Evolutionary conservation across 1,140 invertebrate genomes (phyloP), one percentile per base, ranked within the genome.

Genomic region (Paramacrobiotus metropolitanus): DNA sequence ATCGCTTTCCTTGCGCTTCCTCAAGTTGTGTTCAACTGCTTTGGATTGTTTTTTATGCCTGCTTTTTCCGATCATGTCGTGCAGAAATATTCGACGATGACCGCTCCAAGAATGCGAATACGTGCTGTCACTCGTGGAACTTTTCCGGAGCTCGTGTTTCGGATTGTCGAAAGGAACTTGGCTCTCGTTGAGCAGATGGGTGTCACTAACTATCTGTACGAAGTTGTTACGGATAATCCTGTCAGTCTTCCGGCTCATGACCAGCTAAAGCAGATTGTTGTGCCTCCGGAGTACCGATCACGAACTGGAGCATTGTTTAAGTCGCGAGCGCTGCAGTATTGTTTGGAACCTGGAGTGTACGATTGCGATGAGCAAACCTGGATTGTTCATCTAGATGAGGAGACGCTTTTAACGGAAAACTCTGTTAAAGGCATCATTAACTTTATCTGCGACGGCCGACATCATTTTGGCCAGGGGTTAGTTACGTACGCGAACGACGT

Each of bases 351-450:
- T 67, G 82, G 82, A 66, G 82, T 90, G 1, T 93, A 92, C 73
- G 80, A 87, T 65, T 71, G 94, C 18, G 80, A 80, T 21, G 88
- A 93, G 68, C 82, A 80, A 65, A 92, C 96, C 71, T 97, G 90
- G 90, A 86, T 98, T 67, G 89, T 97, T 1, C 93, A 97, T 76
- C 76, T 97, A 21, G 93, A 98, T 71, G 93, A 97, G 75, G 93
- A 97, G 73, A 96, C 93, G 0, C 71, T 97, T 30, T 74, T 97
- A 1, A 96, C 92, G 2, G 86, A 90, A 68, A 90, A 93, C 71
- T 84, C 86, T 24, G 80, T 80, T 1, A 67, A 55, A 34, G 93
- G 93, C 15, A 89, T 97, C 66, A 74, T 97, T 20, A 97, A 97
- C 70, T 97, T 97, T 79, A 86, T 93, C 24, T 75, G 84, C 45